Conservation (phyloP, 1,140 invertebrate species). For the Archegozetes longisetosus region DNA sequence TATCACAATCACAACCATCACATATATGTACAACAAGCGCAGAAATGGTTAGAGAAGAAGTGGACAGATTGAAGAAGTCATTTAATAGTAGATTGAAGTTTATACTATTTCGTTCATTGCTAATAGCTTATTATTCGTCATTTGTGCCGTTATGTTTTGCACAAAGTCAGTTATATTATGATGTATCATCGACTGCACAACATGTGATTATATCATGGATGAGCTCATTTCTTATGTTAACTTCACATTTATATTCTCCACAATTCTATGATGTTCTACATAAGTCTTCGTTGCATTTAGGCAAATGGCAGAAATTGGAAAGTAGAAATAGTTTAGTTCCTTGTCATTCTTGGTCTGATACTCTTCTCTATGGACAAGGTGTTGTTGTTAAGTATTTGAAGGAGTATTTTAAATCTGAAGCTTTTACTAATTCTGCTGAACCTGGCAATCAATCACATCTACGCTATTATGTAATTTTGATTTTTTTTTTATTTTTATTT, state of each 20-base stretch:
- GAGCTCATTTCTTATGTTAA: constrained; percentile 60
- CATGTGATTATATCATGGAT: constrained; percentile 66
- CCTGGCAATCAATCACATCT: constrained; percentile 62
- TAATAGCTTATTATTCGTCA: constrained; percentile 76
- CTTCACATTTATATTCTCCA: constrained; percentile 54
- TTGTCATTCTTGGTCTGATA: constrained; percentile 31
- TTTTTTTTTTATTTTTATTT: neutral
- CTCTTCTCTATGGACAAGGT: constrained; percentile 24
- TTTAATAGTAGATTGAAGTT: constrained; percentile 77
- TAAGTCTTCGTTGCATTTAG: constrained; percentile 69
- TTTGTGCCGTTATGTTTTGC: constrained; percentile 79
- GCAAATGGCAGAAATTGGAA: constrained; percentile 60
- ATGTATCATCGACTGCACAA: constrained; percentile 61
- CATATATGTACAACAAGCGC: constrained; percentile 34
- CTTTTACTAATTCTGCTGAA: constrained; percentile 54
- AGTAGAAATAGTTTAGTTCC: constrained; percentile 42
- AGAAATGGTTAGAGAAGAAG: constrained; percentile 56
- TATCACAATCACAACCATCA: constrained; percentile 7
- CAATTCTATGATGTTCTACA: constrained; percentile 76
- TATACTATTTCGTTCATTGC: constrained; percentile 70
- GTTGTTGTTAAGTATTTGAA: constrained; percentile 59
- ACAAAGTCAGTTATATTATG: constrained; percentile 65
- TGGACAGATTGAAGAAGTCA: constrained; percentile 61
- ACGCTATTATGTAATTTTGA: constrained; percentile 60
- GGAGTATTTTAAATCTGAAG: constrained; percentile 59